Conservation (phyloP, 2,888 invertebrate genomes). For the Brachycybe producta region DNA sequence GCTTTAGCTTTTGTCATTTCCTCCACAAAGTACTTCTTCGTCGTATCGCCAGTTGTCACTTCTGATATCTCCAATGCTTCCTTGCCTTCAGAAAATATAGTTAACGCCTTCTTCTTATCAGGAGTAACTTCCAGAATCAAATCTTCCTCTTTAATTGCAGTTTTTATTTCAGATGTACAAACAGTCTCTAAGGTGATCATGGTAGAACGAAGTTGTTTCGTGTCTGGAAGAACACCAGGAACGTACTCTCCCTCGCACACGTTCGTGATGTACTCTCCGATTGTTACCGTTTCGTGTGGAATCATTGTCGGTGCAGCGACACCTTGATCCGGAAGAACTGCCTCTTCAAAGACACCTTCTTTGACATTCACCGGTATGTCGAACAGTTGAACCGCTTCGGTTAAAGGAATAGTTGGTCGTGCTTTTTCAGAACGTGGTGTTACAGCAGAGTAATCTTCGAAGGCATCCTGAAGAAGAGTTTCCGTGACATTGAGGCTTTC, state of each 20-base stretch:
- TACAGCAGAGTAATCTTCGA: constrained; percentile 19
- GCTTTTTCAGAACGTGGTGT: constrained; percentile 8
- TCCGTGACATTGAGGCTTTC: constrained; percentile 9
- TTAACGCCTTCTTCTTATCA: background rate
- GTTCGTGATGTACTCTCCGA: constrained; percentile 12
- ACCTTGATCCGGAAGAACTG: background rate
- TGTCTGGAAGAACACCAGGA: constrained; percentile 10
- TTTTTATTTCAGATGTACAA: background rate
- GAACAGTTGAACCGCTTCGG: constrained; percentile 14
- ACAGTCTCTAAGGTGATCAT: constrained; percentile 10
- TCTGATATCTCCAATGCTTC: constrained; percentile 11
- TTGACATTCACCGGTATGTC: constrained; percentile 13
- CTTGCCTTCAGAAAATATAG: background rate
- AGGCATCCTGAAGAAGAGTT: constrained; percentile 8
- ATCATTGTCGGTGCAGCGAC: constrained; percentile 6
- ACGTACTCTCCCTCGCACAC: constrained; percentile 18
- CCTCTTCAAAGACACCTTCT: constrained; percentile 15
- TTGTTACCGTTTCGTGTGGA: constrained; percentile 13
- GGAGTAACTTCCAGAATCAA: background rate
- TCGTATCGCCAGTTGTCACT: constrained; percentile 3
- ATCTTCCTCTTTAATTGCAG: constrained; percentile 6
- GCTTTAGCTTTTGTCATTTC: background rate
- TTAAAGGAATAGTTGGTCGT: constrained; percentile 7
- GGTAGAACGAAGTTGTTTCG: constrained; percentile 5
- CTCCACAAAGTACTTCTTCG: background rate